Percentiles rank a stretch among this genome's conserved stretches.
phyloP scores from a whole-genome alignment of 2,797 vertebrate species.

The Danio aesculapii region DNA sequence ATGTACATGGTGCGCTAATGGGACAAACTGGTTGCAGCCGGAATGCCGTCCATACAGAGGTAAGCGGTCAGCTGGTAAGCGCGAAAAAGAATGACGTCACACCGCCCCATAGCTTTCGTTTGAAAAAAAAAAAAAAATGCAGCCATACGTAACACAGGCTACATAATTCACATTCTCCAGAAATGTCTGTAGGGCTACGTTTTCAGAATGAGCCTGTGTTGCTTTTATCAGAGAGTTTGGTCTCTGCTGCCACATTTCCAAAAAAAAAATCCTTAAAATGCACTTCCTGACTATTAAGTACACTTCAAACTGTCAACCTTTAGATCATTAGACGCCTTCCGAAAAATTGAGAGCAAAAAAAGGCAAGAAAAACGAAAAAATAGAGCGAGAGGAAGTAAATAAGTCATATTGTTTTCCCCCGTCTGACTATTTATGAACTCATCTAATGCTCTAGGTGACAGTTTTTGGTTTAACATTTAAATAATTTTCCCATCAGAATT shows the following conservation, averaged over 20 bases:
- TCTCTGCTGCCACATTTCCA: background rate
- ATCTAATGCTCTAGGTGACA: constrained; percentile 38
- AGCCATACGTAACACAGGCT: too few relatives aligned
- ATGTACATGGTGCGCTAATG: too few relatives aligned
- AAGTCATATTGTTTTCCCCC: constrained; percentile 28
- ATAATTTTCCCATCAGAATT: constrained; percentile 48
- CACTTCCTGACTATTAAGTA: background rate
- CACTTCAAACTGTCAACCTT: constrained; percentile 6
- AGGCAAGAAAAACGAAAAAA: constrained; percentile 3
- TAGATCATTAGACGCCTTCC: constrained; percentile 1
- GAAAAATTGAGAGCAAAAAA: background rate
- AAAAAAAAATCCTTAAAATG: background rate
- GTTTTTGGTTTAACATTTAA: constrained; percentile 45
- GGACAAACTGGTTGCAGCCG: too few relatives aligned
- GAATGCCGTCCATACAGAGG: too few relatives aligned
- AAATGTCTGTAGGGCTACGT: too few relatives aligned
- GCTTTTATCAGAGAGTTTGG: constrained; percentile 3
- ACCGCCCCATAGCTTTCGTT: too few relatives aligned
- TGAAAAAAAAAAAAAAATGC: too few relatives aligned
- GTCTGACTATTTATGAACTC: constrained; percentile 33
- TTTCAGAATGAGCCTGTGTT: too few relatives aligned
- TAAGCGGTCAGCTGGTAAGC: too few relatives aligned
- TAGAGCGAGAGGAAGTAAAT: constrained; percentile 30
- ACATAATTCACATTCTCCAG: too few relatives aligned
- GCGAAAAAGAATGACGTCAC: too few relatives aligned